Conservation (phyloP, 2,113 vertebrate genomes). For the Campylomormyrus numenius region DNA sequence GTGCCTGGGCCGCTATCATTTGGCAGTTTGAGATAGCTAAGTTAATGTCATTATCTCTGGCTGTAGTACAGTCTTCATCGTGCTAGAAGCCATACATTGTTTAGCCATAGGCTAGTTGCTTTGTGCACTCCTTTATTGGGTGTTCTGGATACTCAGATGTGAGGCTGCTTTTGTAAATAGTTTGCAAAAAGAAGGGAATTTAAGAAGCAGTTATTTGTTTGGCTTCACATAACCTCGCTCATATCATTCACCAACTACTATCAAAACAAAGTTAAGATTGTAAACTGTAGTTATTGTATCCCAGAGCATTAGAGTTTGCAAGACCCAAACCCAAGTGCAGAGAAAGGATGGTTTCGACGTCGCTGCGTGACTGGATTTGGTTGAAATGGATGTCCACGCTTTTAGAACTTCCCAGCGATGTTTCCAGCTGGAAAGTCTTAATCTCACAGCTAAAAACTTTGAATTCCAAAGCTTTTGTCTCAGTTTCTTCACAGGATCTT, state of each 20-base stretch:
- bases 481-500: constrained; percentile 38
- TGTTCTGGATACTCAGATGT: constrained; percentile 47
- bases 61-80: constrained; percentile 57
- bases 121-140: constrained; percentile 59
- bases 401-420: constrained; percentile 45
- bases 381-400: constrained; percentile 52
- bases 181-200: constrained; percentile 59
- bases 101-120: constrained; percentile 59
- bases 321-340: constrained; percentile 62
- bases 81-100: constrained; percentile 63
- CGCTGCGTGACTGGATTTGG: constrained; percentile 54
- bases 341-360: constrained; percentile 45
- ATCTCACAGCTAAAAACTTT: constrained; percentile 61
- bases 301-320: constrained; percentile 61
- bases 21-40: constrained; percentile 48
- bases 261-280: constrained; percentile 40
- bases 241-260: constrained; percentile 55
- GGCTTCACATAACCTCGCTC: constrained; percentile 58
- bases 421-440: constrained; percentile 57
- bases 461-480: constrained; percentile 52
- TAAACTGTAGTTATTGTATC: constrained; percentile 55
- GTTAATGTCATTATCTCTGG: constrained; percentile 66
- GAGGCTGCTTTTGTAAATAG: constrained; percentile 53
- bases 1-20: constrained; percentile 30
- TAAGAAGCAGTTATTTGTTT: constrained; percentile 66